Conservation (phyloP, 2,888 invertebrate genomes). For the Cerceris ruficornis region DNA sequence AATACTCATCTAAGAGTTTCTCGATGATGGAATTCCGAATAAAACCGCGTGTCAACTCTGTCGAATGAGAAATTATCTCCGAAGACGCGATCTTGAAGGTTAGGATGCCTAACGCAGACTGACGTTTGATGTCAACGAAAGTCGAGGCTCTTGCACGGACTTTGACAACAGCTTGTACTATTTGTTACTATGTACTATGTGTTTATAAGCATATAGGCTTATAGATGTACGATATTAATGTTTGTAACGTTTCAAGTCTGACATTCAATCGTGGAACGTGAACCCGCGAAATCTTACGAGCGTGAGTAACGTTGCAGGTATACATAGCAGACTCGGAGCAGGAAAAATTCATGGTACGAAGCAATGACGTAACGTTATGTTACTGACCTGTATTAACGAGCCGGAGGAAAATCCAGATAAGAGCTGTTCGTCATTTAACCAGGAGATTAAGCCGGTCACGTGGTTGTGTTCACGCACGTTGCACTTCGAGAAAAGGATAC, state of each 20-base stretch:
- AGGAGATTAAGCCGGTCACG: constrained; percentile 42
- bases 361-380: constrained; percentile 25
- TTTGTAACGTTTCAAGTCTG: too few relatives aligned
- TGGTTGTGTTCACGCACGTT: constrained; percentile 46
- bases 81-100: not conserved
- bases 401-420: constrained; percentile 29
- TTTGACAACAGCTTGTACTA: too few relatives aligned
- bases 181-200: too few relatives aligned
- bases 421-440: constrained; percentile 22
- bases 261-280: too few relatives aligned
- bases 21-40: too few relatives aligned
- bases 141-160: not conserved
- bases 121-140: not conserved
- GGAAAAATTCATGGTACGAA: too few relatives aligned
- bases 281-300: too few relatives aligned
- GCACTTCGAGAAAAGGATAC: constrained; percentile 19
- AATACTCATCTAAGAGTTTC: not conserved
- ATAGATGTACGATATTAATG: too few relatives aligned
- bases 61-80: not conserved
- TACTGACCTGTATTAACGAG: constrained; percentile 50
- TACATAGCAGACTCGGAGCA: too few relatives aligned
- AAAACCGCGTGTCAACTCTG: too few relatives aligned
- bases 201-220: too few relatives aligned
- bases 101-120: not conserved
- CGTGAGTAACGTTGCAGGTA: too few relatives aligned